Conservation (phyloP, 2,888 invertebrate species). For the Stictocephala bisonia region DNA sequence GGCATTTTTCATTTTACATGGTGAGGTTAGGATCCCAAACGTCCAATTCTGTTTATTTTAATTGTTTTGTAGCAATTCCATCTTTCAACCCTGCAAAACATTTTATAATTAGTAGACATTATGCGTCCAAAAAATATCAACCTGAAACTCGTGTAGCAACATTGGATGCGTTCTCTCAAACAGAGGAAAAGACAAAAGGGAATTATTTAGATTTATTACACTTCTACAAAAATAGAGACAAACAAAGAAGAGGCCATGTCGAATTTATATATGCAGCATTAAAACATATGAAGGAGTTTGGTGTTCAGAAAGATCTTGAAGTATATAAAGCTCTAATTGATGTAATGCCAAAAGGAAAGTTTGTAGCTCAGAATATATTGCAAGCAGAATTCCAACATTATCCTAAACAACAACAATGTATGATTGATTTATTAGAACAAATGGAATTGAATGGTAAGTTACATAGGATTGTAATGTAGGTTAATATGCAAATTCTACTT, state of each 20-base stretch:
- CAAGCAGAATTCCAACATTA: slow-evolving; percentile 94
- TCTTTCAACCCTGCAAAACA: not conserved
- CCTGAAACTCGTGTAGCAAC: slow-evolving; percentile 16
- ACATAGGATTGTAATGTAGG: not conserved
- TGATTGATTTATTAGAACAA: slow-evolving; percentile 88
- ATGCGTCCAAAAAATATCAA: not conserved
- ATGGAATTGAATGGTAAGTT: slow-evolving; percentile 91
- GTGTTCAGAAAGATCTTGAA: slow-evolving; percentile 87
- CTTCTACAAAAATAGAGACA: slow-evolving; percentile 76
- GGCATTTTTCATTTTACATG: too few relatives aligned
- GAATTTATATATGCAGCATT: slow-evolving; percentile 95
- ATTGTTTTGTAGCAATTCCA: not conserved
- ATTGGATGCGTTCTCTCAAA: slow-evolving; percentile 56
- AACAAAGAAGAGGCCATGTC: slow-evolving; percentile 84
- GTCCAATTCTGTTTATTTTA: not conserved
- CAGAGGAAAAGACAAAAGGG: slow-evolving; percentile 61
- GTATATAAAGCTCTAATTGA: slow-evolving; percentile 88
- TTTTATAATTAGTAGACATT: not conserved
- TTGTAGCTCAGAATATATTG: slow-evolving; percentile 83
- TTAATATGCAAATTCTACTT: not conserved
- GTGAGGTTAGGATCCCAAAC: slow-evolving; percentile 6
- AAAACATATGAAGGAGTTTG: slow-evolving; percentile 88
- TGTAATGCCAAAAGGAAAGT: slow-evolving; percentile 88
- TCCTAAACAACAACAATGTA: slow-evolving; percentile 95
- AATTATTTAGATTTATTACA: slow-evolving; percentile 61